Base-by-base conservation (phyloP, 2,888 invertebrate species). In the Drosophila tanythrix region DNA sequence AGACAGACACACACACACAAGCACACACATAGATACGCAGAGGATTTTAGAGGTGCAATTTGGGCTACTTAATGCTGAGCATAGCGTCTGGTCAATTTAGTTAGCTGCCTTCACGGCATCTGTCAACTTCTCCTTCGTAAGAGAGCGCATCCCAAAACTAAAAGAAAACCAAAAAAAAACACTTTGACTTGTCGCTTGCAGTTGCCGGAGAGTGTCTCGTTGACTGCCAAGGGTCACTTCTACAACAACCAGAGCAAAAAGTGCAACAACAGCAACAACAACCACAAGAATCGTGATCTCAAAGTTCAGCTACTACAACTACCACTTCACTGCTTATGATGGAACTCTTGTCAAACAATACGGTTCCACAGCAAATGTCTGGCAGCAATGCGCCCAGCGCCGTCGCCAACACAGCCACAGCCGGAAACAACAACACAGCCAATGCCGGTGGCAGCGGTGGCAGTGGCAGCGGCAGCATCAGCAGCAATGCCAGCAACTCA, bases 301-400 rank as follows among this genome's bases (percentile, higher is more conserved):
- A 90, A 68, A 52, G 18, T 40, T 70, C 40, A 67, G 65, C 59
- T 66, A 64, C 57, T 51, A 25, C 46, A 35, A 36, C 55, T 21
- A 53, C 53, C 35, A 56, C 36, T 13, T 27, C 27, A 11, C 36
- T 82, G 46, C 83, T 88, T 88, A 89, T 90, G 86, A 92, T 91
- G 91, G 91, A 92, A 89, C 90, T 88, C 70, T 87, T 89, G 85
- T 90, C 91, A 79, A 90, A 92, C 83, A 92, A 90, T 79, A 80
- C 89, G 68, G 81, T 89, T 88, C 82, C 87, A 55, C 90, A 82
- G 84, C 81, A 90, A 86, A 91, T 90, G 88, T 79, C 89, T 64
- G 78, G 74, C 76, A 91, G 81, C 74, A 90, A 81, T 76, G 70
- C 84, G 82, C 67, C 88, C 63, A 78, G 77, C 79, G 79, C 71